phyloP scores from a whole-genome alignment of 2,797 vertebrate genomes.

The Sebastes trivittatus region DNA sequence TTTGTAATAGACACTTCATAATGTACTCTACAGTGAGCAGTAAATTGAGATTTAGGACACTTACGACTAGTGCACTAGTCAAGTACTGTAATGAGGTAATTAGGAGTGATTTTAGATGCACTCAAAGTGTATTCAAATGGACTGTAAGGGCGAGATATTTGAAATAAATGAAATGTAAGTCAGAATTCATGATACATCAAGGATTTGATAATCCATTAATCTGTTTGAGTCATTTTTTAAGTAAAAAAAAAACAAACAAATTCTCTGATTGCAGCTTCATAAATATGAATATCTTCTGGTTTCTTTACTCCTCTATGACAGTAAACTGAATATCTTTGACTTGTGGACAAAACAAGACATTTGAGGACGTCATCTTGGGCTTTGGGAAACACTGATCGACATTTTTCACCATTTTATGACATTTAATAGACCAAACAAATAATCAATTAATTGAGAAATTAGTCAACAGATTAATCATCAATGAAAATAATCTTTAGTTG shows the following conservation, averaged over 20 bases:
- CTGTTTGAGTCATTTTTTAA: not conserved
- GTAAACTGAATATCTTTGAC: not conserved
- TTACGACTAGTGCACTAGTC: not conserved
- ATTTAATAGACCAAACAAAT: too few species aligned
- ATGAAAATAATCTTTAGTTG: not conserved
- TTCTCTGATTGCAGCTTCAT: not conserved
- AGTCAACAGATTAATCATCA: not conserved
- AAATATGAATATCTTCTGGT: not conserved
- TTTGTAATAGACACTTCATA: not conserved
- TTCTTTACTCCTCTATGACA: not conserved
- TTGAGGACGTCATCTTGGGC: too few species aligned
- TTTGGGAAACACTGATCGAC: not conserved
- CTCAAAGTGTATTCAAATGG: not conserved
- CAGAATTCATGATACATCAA: not conserved
- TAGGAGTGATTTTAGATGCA: not conserved
- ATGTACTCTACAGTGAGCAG: not conserved
- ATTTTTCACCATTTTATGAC: not conserved
- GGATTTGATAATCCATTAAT: too few species aligned
- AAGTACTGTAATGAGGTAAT: not conserved
- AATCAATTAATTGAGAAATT: not conserved
- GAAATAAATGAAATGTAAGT: not conserved
- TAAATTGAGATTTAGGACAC: not conserved
- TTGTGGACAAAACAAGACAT: not conserved
- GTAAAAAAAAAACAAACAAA: not conserved
- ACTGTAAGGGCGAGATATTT: not conserved